phyloP scores from a whole-genome alignment of 2,888 invertebrate genomes.

The Phragmatobia fuliginosa region DNA sequence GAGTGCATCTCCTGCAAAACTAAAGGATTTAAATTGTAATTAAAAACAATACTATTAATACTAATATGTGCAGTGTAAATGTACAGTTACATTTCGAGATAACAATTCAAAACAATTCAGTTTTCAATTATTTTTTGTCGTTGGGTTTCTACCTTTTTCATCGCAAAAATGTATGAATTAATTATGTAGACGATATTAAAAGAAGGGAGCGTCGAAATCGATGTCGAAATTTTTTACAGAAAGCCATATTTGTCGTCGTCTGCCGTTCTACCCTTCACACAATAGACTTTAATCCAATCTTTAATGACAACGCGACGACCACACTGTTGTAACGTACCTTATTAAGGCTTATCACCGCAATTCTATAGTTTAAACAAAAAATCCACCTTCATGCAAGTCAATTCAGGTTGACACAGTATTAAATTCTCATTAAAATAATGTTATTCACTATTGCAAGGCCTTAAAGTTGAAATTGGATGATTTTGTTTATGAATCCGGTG shows the following conservation, averaged over 20 bases:
- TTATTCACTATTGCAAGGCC: slow-evolving; percentile 33
- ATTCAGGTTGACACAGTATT: slow-evolving; percentile 53
- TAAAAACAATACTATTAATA: too few relatives aligned
- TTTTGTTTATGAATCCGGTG: slow-evolving; percentile 34
- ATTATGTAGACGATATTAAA: slow-evolving; percentile 47
- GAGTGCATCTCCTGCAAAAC: too few relatives aligned
- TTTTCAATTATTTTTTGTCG: slow-evolving; percentile 17
- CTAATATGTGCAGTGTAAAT: too few relatives aligned
- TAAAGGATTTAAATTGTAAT: too few relatives aligned
- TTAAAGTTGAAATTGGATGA: slow-evolving; percentile 39
- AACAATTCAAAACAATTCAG: too few relatives aligned
- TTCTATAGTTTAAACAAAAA: slow-evolving; percentile 62
- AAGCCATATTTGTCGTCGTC: slow-evolving; percentile 49
- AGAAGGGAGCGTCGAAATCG: slow-evolving; percentile 44
- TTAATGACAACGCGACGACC: slow-evolving; percentile 61
- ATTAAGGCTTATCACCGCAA: slow-evolving; percentile 57
- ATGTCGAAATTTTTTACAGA: slow-evolving; percentile 53
- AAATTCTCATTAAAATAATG: slow-evolving; percentile 46
- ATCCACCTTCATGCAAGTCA: slow-evolving; percentile 66
- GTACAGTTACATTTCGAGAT: too few relatives aligned
- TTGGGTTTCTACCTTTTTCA: slow-evolving; percentile 23
- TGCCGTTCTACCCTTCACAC: slow-evolving; percentile 22
- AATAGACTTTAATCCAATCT: slow-evolving; percentile 55
- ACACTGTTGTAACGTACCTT: slow-evolving; percentile 57
- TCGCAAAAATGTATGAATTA: slow-evolving; percentile 42